Conservation (phyloP, 2,113 vertebrate species). For the Prolemur simus region DNA sequence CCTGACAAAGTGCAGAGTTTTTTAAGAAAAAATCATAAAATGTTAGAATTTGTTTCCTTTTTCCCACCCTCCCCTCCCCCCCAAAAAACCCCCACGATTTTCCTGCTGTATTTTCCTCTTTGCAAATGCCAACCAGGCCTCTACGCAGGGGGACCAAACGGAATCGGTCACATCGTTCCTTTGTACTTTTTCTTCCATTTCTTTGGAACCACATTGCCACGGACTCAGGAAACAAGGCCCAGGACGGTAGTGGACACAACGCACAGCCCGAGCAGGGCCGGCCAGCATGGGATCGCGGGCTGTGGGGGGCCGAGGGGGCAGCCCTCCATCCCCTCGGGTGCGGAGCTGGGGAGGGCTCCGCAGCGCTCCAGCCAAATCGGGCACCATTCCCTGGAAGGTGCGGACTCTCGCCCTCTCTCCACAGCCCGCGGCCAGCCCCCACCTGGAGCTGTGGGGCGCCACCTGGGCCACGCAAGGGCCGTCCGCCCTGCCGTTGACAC, state of each 20-base stretch:
- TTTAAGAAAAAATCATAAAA: constrained; percentile 49
- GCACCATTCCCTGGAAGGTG: neutral
- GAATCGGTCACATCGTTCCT: constrained; percentile 84
- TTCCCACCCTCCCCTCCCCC: constrained; percentile 7
- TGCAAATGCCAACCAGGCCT: constrained; percentile 61
- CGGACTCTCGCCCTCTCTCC: constrained; percentile 23
- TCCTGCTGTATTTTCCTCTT: constrained; percentile 28
- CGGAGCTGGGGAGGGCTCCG: neutral
- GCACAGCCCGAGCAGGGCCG: neutral
- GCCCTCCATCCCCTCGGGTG: constrained; percentile 66
- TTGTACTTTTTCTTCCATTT: constrained; percentile 89
- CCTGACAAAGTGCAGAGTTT: constrained; percentile 70
- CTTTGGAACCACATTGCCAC: constrained; percentile 62
- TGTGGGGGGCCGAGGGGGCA: neutral
- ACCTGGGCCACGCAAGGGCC: constrained; percentile 46
- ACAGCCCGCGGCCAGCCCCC: constrained; percentile 20
- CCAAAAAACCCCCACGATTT: neutral
- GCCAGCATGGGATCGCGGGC: neutral
- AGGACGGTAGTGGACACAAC: neutral
- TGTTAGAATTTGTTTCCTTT: constrained; percentile 61
- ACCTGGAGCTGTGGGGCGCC: neutral
- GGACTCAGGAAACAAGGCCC: constrained; percentile 53
- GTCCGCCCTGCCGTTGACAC: neutral
- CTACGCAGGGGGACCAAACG: constrained; percentile 55
- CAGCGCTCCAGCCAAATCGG: constrained; percentile 48